These are phyloP conservation scores for Panurus biarmicus DNA, from an alignment of 2,113 vertebrate genomes.

Conservation along the genomic window DNA sequence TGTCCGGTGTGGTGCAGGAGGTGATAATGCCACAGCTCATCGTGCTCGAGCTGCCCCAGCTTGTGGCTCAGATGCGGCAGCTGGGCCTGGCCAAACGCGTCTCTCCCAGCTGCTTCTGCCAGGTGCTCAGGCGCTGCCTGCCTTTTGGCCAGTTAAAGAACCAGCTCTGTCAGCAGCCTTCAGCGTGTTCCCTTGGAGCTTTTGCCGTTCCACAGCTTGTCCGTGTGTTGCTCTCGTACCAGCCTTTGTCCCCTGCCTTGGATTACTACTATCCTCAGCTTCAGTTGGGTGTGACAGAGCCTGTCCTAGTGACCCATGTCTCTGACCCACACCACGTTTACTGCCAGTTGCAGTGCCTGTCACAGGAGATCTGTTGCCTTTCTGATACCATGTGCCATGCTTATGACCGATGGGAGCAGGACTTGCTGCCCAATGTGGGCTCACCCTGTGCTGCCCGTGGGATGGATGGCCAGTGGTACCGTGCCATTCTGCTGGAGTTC, in stretches of 20 bases:
- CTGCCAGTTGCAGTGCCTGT: conserved; percentile 86
- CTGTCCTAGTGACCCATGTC: conserved; percentile 83
- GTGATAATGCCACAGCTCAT: conserved; percentile 71
- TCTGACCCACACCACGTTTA: conserved; percentile 80
- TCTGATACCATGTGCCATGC: conserved; percentile 73
- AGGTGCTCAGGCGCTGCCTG: conserved; percentile 27
- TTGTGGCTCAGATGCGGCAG: conserved; percentile 77
- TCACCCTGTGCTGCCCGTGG: conserved; percentile 83
- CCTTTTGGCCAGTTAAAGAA: neutral
- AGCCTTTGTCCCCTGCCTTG: conserved; percentile 20
- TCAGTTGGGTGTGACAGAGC: conserved; percentile 76
- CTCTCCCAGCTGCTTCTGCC: conserved; percentile 35
- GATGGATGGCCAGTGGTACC: conserved; percentile 84
- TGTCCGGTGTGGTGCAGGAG: conserved; percentile 76
- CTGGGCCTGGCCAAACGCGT: conserved; percentile 78
- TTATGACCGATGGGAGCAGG: conserved; percentile 46
- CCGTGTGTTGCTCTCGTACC: neutral
- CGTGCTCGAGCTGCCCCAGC: conserved; percentile 76
- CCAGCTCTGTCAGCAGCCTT: neutral
- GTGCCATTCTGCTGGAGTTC: conserved; percentile 82
- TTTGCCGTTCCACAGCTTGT: neutral
- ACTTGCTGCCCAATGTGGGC: conserved; percentile 71
- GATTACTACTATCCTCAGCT: conserved; percentile 83
- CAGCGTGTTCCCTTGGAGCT: rapidly evolving
- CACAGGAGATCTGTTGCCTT: conserved; percentile 79